Conservation (phyloP, 2,797 vertebrate genomes). For the Rhinogobio ventralis region DNA sequence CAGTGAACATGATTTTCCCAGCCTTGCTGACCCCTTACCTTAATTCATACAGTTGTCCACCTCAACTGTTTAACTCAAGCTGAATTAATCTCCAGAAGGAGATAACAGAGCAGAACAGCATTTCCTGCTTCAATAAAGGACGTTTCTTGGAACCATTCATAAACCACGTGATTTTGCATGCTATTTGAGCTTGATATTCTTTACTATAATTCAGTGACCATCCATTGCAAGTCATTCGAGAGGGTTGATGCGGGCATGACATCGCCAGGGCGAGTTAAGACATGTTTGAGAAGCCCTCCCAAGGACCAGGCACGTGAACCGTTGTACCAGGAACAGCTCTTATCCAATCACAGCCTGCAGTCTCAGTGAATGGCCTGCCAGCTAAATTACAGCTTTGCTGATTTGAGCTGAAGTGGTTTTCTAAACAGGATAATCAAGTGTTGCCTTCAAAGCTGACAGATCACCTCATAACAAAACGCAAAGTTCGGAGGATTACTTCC, state of each 20-base stretch:
- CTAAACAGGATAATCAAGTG: constrained; percentile 56
- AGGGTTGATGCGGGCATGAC: constrained; percentile 60
- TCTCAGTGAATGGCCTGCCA: constrained; percentile 54
- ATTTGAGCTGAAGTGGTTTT: constrained; percentile 58
- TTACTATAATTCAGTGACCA: constrained; percentile 35
- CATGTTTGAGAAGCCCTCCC: constrained; percentile 76
- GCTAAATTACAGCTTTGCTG: constrained; percentile 63
- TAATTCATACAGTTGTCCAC: not conserved
- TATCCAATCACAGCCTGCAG: constrained; percentile 55
- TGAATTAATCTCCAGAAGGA: not conserved
- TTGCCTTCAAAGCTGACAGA: constrained; percentile 48
- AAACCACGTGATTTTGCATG: constrained; percentile 16
- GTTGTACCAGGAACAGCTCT: constrained; percentile 53
- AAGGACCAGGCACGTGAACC: constrained; percentile 71
- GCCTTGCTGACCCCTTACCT: not conserved
- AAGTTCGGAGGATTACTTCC: constrained; percentile 43
- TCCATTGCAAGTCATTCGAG: constrained; percentile 38
- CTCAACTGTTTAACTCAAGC: not conserved
- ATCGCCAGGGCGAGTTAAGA: constrained; percentile 72
- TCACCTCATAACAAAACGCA: constrained; percentile 42
- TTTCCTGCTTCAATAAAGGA: constrained; percentile 9
- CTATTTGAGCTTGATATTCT: constrained; percentile 28
- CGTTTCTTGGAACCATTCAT: constrained; percentile 9
- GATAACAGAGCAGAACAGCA: constrained; percentile 22
- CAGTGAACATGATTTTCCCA: not conserved